Conservation (phyloP, 2,113 vertebrate species). For the Seriola rivoliana region DNA sequence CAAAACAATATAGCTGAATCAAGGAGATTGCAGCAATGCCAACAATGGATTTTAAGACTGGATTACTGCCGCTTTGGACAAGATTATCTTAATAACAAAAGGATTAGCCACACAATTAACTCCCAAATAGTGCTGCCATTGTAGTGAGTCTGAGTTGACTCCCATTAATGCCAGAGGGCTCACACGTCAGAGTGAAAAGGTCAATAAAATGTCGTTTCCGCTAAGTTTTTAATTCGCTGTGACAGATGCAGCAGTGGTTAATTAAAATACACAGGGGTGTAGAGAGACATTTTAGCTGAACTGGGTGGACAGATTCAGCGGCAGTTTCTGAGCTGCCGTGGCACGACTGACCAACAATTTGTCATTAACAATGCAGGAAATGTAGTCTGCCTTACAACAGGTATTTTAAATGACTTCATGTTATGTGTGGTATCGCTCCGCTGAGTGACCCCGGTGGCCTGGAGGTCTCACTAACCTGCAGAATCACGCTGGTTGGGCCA, state of each 20-base stretch:
- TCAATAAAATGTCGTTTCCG: constrained; percentile 70
- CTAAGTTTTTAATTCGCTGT: constrained; percentile 60
- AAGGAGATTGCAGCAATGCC: constrained; percentile 51
- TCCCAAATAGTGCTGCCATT: constrained; percentile 53
- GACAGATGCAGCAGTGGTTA: constrained; percentile 50
- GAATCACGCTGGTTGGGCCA: constrained; percentile 84
- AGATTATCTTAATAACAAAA: constrained; percentile 79
- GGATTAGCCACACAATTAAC: constrained; percentile 82
- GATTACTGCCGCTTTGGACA: constrained; percentile 67
- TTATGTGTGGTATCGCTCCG: neutral
- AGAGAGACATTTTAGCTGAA: constrained; percentile 26
- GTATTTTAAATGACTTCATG: neutral
- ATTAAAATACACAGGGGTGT: constrained; percentile 47
- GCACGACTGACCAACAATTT: constrained; percentile 1
- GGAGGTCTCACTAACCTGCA: constrained; percentile 86
- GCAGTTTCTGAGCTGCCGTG: neutral
- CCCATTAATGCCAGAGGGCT: constrained; percentile 62
- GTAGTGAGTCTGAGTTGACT: constrained; percentile 56
- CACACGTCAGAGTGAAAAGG: constrained; percentile 58
- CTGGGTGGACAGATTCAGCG: neutral
- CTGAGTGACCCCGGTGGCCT: neutral
- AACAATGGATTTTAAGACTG: constrained; percentile 67
- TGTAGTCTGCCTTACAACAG: neutral
- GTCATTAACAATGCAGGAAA: neutral
- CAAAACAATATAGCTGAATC: constrained; percentile 57